Percentiles rank a stretch among this genome's conserved stretches.
These are phyloP conservation scores for Metopia argyrocephala DNA, from an alignment of 2,888 invertebrate genomes.

Conservation along the genomic window DNA sequence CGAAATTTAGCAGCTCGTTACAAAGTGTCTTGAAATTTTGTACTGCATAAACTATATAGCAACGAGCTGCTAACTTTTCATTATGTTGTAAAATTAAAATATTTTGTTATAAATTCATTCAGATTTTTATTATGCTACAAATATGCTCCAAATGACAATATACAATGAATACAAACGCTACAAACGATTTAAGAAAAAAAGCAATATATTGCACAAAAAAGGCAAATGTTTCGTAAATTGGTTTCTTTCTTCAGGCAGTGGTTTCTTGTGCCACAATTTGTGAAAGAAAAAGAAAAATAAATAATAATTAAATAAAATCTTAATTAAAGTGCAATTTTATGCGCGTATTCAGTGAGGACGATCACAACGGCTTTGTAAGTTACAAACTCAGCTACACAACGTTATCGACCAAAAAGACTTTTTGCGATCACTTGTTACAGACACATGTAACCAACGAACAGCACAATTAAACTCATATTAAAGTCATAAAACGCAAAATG, in stretches of 20 bases:
- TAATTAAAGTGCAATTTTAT: conserved; percentile 72
- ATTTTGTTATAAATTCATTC: too few species aligned
- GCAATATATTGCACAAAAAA: too few species aligned
- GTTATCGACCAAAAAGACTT: not conserved
- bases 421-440: conserved; percentile 38
- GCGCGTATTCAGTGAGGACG: conserved; percentile 76
- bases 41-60: too few species aligned
- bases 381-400: not conserved
- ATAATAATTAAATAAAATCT: conserved; percentile 24
- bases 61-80: too few species aligned
- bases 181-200: not conserved
- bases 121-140: not conserved
- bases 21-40: too few species aligned
- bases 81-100: too few species aligned
- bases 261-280: not conserved
- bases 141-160: not conserved
- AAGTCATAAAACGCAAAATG: conserved; percentile 40
- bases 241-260: conserved; percentile 22
- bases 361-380: conserved; percentile 60
- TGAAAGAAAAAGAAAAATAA: conserved; percentile 2
- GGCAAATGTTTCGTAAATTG: not conserved
- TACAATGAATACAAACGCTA: not conserved
- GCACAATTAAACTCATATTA: conserved; percentile 60
- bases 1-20: too few species aligned
- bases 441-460: conserved; percentile 55